phyloP scores from a whole-genome alignment of 2,888 invertebrate genomes.

The Mythimna lalbum region DNA sequence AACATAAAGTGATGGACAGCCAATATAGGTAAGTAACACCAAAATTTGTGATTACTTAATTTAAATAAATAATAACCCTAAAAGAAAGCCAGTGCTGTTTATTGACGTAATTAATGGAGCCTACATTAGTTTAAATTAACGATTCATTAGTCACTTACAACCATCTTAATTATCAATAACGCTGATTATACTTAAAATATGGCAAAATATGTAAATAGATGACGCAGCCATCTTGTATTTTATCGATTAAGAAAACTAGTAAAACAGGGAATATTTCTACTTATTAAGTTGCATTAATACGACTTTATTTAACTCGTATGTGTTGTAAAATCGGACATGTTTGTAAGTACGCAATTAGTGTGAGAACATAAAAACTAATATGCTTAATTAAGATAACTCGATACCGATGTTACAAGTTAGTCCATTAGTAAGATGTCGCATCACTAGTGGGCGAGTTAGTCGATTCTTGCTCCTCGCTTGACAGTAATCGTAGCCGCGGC shows the following conservation, averaged over 20 bases:
- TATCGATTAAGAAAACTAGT: conserved; percentile 31
- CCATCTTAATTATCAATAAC: conserved; percentile 26
- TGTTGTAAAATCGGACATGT: conserved; percentile 49
- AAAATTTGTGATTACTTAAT: conserved; percentile 58
- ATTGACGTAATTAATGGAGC: conserved; percentile 19
- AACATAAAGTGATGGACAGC: conserved; percentile 58
- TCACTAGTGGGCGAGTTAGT: conserved; percentile 55
- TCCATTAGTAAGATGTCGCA: conserved; percentile 61
- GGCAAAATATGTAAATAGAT: conserved; percentile 30
- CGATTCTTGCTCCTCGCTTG: conserved; percentile 46
- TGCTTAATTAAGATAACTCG: conserved; percentile 61
- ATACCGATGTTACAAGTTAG: conserved; percentile 51
- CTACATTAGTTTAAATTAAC: conserved; percentile 33
- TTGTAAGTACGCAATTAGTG: conserved; percentile 52
- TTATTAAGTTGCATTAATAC: conserved; percentile 37
- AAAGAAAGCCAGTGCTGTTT: conserved; percentile 42
- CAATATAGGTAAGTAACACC: conserved; percentile 34
- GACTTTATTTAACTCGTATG: conserved; percentile 45
- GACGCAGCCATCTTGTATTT: conserved; percentile 14
- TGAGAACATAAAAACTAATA: conserved; percentile 60
- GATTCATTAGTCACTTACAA: conserved; percentile 30
- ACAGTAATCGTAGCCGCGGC: conserved; percentile 46
- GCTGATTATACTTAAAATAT: conserved; percentile 17
- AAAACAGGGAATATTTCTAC: conserved; percentile 28
- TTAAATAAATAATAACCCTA: conserved; percentile 56